These are phyloP conservation scores for Montipora foliosa DNA, from an alignment of 64 coral and sea anemone species.

Conservation along the genomic window DNA sequence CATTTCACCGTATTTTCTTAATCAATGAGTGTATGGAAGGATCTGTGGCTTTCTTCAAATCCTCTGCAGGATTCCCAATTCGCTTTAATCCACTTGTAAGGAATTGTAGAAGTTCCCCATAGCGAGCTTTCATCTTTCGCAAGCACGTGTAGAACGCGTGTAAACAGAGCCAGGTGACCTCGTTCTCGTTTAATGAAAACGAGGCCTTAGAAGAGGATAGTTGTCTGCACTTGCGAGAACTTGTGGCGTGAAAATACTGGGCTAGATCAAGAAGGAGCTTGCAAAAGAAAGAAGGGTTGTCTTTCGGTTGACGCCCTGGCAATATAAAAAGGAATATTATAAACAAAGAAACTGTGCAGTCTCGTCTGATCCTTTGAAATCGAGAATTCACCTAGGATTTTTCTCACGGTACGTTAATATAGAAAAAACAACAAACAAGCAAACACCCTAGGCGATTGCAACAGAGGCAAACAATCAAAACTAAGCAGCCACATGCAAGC, in stretches of 20 bases:
- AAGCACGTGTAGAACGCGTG: constrained; percentile 64
- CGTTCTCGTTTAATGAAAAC: constrained; percentile 41
- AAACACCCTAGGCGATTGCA: too few species aligned
- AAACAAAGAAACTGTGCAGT: too few species aligned
- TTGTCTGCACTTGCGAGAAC: constrained; percentile 31
- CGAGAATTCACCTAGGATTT: too few species aligned
- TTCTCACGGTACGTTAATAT: too few species aligned
- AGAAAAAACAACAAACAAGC: too few species aligned
- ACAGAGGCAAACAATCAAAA: too few species aligned
- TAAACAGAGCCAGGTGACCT: constrained; percentile 65
- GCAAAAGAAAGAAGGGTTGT: constrained; percentile 66
- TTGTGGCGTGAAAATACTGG: constrained; percentile 15
- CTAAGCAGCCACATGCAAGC: too few species aligned
- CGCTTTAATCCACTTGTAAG: constrained; percentile 31
- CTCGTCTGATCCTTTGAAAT: too few species aligned
- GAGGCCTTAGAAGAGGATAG: constrained; percentile 5
- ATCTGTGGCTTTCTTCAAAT: neutral
- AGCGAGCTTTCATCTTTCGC: constrained; percentile 42
- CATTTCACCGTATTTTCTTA: neutral
- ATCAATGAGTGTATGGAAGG: neutral
- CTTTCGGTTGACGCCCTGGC: constrained; percentile 13
- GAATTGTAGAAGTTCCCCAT: constrained; percentile 46
- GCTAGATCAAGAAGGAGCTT: constrained; percentile 52
- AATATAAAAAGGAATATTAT: neutral
- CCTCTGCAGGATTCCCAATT: neutral